Evolutionary conservation across 2,113 vertebrate genomes (phyloP), one percentile per base, ranked within the genome.

Genomic region (Pterophyllum scalare): DNA sequence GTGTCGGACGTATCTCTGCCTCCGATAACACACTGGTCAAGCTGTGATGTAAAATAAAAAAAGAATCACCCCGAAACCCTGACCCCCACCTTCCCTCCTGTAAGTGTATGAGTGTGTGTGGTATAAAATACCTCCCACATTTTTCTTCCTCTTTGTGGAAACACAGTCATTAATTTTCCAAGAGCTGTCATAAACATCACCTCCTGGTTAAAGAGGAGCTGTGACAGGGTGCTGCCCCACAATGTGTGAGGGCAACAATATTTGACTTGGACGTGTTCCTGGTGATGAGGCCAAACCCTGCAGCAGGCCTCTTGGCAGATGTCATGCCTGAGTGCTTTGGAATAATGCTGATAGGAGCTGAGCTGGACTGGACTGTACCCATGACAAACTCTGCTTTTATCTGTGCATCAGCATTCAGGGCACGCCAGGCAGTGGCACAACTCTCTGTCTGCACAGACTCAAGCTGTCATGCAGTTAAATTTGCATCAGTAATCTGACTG

Each of bases 191-290:
- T 89, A 93, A 92, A 93, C 89, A 84, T 88, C 82, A 85, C 65
- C 82, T 91, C 77, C 84, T 79, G 80, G 83, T 86, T 89, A 80
- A 89, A 90, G 82, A 87, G 82, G 83, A 89, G 84, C 86, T 79
- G 87, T 77, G 86, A 90, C 91, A 82, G 77, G 72, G 58, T 86
- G 76, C 83, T 82, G 91, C 85, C 83, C 91, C 81, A 81, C 87
- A 72, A 87, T 87, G 88, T 81, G 83, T 76, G 54, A 83, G 90
- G 92, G 91, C 93, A 91, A 89, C 82, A 88, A 83, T 94, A 91
- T 95, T 95, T 95, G 79, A 87, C 88, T 94, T 95, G 94, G 94
- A 94, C 7, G 52, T 31, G 77, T 91, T 92, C 90, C 87, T 89
- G 87, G 89, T 76, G 85, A 93, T 87, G 88, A 92, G 87, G 92